phyloP scores from a whole-genome alignment of 2,888 invertebrate species.

The Coenonympha arcania region DNA sequence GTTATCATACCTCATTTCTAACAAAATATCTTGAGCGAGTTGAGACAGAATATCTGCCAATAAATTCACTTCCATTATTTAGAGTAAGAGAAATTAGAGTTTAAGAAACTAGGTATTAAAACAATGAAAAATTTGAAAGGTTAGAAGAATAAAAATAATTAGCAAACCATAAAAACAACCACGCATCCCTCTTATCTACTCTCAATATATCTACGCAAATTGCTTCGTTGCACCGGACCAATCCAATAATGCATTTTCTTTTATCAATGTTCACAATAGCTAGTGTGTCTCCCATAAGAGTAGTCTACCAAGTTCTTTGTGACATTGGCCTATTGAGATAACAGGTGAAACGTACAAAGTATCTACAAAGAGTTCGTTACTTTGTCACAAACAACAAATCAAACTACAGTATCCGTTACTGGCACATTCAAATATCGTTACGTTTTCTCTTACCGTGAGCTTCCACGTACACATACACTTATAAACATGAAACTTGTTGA shows the following conservation, averaged over 20 bases:
- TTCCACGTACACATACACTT: too few relatives aligned
- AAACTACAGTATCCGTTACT: background rate
- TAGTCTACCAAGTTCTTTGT: slow-evolving; percentile 68
- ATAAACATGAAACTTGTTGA: too few relatives aligned
- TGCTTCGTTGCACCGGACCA: slow-evolving; percentile 32
- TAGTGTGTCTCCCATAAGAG: slow-evolving; percentile 65
- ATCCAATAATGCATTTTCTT: slow-evolving; percentile 64
- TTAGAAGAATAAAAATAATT: too few relatives aligned
- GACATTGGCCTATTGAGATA: slow-evolving; percentile 73
- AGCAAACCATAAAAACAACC: too few relatives aligned
- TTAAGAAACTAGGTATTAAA: too few relatives aligned
- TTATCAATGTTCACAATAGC: slow-evolving; percentile 60
- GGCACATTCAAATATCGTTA: too few relatives aligned
- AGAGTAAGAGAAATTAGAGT: too few relatives aligned
- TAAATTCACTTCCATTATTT: too few relatives aligned
- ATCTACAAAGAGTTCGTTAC: slow-evolving; percentile 23
- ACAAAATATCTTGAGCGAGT: too few relatives aligned
- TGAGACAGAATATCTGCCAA: too few relatives aligned
- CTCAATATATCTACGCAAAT: background rate
- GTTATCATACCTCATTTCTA: background rate
- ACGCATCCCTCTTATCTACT: background rate
- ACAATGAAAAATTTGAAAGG: too few relatives aligned
- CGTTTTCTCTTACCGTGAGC: too few relatives aligned
- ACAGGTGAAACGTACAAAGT: slow-evolving; percentile 54
- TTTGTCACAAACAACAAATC: background rate